Evolutionary conservation across 2,797 vertebrate species (phyloP), one percentile per base, ranked within the genome.

Genomic region (Enteromius mattozi): DNA sequence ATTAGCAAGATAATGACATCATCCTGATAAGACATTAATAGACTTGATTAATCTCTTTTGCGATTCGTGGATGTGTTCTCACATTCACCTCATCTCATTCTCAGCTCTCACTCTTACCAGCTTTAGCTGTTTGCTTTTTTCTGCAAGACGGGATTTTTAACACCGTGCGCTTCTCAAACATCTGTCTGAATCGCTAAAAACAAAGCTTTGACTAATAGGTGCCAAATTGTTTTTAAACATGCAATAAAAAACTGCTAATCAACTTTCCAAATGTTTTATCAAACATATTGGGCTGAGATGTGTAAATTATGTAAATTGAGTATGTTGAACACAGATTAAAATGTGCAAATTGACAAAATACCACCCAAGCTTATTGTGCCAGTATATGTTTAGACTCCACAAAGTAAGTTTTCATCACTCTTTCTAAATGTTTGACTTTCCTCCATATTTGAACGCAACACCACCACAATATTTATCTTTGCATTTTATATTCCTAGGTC

Each of bases 211-310:
- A 79, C 68, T 84, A 84, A 84, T 79, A 79, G 83, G 83, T 86
- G 81, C 65, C 78, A 86, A 80, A 83, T 59, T 84, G 76, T 79
- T 84, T 84, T 59, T 71, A 84, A 84, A 84, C 83, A 79, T 72
- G 83, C 30, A 27, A 72, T 45, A 61, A 84, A 84, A 49, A 74
- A 37, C 42, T 47, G 70, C 30, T 75, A 77, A 81, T 76, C 56
- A 56, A 21, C 76, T 66, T 66, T 75, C 69, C 85, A 47, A 80
- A 78, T 69, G 80, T 80, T 84, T 86, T 84, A 16, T 59, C 54
- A 80, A 71, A 86, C 68, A 79, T 47, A 78, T 56, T 45, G 40
- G 61, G 42, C 47, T 10, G 24, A 78, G 75, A 81, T 21, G 72
- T 86, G 85, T 47, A 51, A 86, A 84, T 78, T 21, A 37, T 84